Base-by-base conservation (phyloP, 53 echinoderm and acorn worm genomes). In the Paracentrotus lividus region DNA sequence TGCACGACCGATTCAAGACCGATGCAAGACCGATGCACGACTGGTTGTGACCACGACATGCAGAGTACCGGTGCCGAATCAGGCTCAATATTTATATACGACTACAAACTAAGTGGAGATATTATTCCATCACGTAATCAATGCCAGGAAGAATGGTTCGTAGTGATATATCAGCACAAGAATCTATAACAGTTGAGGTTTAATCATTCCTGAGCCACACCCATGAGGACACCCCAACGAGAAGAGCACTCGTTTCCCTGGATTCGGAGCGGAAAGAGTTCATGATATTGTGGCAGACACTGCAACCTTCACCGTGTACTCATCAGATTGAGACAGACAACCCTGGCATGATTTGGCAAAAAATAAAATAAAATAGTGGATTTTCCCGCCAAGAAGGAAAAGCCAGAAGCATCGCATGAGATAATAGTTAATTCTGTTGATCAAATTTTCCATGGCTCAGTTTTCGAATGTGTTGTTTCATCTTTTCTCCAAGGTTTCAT, bases 271-370 rank as follows among this genome's bases (percentile, higher is more conserved):
- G 86, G 86, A 86, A 53, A 86, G 56, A 5, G 54, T 86, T 56
- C 13, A 86, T 32, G 86, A 55, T 86, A 55, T 54, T 55, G 57
- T 54, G 33, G 86, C 86, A 86, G 86, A 86, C 86, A 49, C 56
- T 32, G 15, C 56, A 38, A 86, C 86, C 86, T 86, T 86, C 86
- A 56, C 34, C 33, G 56, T 86, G 54, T 56, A 29, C 56, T 56
- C 56, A 53, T 86, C 86, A 27, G 34, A 53, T 86, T 86, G 15
- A 21, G 34, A 36, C 33, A 54, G 86, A 86, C 86, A 56, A 27
- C 54, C 27, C 54, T 34, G 54, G 10, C 33, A 86, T 86, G 86
- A 86, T 86, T 29, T 18, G 6, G 86, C 86, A 56, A 86, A 86
- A n/a, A n/a, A n/a, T n/a, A n/a, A n/a, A n/a, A n/a, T n/a, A n/a